Evolutionary conservation across 2,888 invertebrate genomes (phyloP).

Genomic region (Drosophila meridiana): DNA sequence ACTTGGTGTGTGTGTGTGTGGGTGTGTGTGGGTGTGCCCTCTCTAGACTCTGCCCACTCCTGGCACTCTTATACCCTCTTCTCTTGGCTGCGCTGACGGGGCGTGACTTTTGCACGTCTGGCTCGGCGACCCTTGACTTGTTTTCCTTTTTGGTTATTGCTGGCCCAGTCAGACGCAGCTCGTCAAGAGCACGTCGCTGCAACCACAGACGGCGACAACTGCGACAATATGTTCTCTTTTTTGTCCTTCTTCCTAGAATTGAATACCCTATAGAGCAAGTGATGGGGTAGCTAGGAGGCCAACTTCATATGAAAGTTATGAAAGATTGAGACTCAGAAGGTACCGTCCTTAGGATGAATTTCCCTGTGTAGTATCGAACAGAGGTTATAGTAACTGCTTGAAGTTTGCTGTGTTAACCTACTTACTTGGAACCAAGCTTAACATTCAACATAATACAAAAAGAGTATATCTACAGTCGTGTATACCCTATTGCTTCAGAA

Average conservation of each 20-base stretch:
- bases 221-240: constrained; percentile 38
- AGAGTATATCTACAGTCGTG: background rate
- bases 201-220: constrained; percentile 55
- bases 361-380: background rate
- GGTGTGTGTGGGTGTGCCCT: constrained; percentile 1
- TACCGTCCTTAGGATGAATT: background rate
- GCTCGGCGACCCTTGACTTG: constrained; percentile 70
- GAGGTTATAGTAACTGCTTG: too few relatives aligned
- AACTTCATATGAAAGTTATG: too few relatives aligned
- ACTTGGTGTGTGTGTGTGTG: constrained; percentile 1
- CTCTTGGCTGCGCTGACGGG: constrained; percentile 22
- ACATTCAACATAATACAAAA: too few relatives aligned
- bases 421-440: too few relatives aligned
- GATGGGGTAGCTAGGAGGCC: too few relatives aligned
- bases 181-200: constrained; percentile 60
- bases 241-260: background rate
- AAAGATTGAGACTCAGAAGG: too few relatives aligned
- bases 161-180: constrained; percentile 54
- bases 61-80: background rate
- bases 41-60: background rate
- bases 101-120: constrained; percentile 73
- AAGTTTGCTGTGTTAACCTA: too few relatives aligned
- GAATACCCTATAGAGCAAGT: background rate
- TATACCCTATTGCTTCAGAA: background rate
- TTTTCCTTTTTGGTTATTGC: constrained; percentile 54